A percentile compares a stretch with the other conserved stretches of the same genome.
These are phyloP conservation scores for Parotia lawesii DNA, from an alignment of 2,113 vertebrate genomes.

Conservation along the genomic window DNA sequence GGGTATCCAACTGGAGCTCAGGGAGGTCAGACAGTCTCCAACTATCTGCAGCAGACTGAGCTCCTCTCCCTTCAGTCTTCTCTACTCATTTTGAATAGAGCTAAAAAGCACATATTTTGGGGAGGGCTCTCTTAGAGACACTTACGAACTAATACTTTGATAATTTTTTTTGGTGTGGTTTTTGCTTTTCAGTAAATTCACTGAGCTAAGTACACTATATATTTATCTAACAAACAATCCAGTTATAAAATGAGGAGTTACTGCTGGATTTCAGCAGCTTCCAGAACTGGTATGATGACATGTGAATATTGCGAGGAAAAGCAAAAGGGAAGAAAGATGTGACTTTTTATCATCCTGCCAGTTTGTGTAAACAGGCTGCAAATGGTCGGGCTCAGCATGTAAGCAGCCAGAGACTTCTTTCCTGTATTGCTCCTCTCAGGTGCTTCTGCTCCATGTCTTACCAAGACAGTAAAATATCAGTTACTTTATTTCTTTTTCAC, in stretches of 20 bases:
- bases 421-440: neutral
- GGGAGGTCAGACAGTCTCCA: neutral
- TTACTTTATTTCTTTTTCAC: neutral
- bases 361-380: neutral
- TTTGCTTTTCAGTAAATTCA: neutral
- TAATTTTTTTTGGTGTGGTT: neutral
- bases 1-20: neutral
- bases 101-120: neutral
- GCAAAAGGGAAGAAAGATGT: neutral
- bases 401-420: neutral
- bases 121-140: neutral
- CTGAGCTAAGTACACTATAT: neutral
- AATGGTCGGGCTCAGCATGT: neutral
- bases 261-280: neutral
- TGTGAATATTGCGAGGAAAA: neutral
- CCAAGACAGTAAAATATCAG: neutral
- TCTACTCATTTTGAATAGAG: neutral
- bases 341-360: neutral
- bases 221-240: neutral
- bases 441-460: neutral
- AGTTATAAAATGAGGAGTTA: neutral
- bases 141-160: neutral
- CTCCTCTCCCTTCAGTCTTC: neutral
- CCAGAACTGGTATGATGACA: neutral
- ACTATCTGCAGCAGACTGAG: neutral